phyloP scores from a whole-genome alignment of 2,113 vertebrate genomes.

The Manacus vitellinus region DNA sequence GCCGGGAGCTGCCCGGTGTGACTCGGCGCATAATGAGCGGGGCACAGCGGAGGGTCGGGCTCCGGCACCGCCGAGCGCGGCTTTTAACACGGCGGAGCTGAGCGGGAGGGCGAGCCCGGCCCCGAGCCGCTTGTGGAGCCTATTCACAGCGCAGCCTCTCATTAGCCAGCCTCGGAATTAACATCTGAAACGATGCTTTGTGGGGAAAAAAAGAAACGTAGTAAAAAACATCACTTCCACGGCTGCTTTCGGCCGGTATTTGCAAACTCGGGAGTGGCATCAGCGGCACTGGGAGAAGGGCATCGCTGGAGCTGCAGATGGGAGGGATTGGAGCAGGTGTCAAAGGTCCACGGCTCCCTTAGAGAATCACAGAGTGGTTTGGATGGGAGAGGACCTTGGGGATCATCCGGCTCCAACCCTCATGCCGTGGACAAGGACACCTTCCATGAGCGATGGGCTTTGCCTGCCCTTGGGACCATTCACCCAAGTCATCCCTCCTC shows the following conservation, averaged over 20 bases:
- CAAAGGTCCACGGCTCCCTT: background rate
- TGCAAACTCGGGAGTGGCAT: background rate
- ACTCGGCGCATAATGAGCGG: constrained; percentile 26
- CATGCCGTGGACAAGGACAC: fast-evolving
- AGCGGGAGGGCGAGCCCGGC: background rate
- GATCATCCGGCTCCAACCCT: background rate
- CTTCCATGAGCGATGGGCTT: fast-evolving
- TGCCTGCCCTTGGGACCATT: background rate
- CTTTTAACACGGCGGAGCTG: background rate
- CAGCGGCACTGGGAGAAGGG: background rate
- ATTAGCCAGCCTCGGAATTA: constrained; percentile 20
- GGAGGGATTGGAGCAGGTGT: background rate
- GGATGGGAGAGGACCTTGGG: background rate
- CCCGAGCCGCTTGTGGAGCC: background rate
- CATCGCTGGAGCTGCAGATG: fast-evolving
- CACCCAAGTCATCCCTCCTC: background rate
- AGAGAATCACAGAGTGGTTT: background rate
- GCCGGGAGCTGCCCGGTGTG: constrained; percentile 34
- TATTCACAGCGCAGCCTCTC: constrained; percentile 16
- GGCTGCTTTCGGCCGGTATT: background rate
- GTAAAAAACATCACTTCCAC: background rate
- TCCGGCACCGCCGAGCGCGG: background rate
- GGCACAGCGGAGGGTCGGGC: constrained; percentile 1
- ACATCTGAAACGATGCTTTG: background rate
- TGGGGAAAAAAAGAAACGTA: background rate